Evolutionary conservation across 2,888 invertebrate species (phyloP).

Genomic region (Anodontia alba): DNA sequence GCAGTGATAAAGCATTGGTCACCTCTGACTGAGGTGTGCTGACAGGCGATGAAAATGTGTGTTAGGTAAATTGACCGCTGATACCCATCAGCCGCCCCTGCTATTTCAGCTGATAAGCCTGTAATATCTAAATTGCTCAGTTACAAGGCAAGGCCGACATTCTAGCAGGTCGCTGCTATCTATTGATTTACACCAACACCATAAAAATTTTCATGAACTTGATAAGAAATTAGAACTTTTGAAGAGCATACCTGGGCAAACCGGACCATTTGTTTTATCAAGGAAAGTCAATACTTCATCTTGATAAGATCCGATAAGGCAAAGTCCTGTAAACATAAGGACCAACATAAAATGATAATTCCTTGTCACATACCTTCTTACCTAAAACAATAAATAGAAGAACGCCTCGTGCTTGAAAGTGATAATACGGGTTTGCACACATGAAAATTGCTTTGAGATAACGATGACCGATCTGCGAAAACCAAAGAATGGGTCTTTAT

Average conservation of each 20-base stretch:
- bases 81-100: constrained; percentile 37
- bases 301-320: constrained; percentile 47
- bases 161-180: neutral
- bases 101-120: constrained; percentile 28
- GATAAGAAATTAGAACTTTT: constrained; percentile 28
- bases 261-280: constrained; percentile 56
- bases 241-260: constrained; percentile 54
- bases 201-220: neutral
- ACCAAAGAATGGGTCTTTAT: no score
- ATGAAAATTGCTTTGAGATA: no score
- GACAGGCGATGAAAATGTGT: neutral
- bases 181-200: neutral
- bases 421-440: neutral
- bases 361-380: neutral
- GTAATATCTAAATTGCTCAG: constrained; percentile 41
- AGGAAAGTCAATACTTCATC: constrained; percentile 43
- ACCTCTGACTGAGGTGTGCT: neutral
- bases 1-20: neutral
- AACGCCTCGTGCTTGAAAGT: neutral
- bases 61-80: constrained; percentile 1
- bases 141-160: constrained; percentile 24
- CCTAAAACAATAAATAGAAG: constrained; percentile 2
- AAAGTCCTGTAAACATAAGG: constrained; percentile 57
- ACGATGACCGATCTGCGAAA: no score
- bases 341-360: constrained; percentile 46